Base-by-base conservation (phyloP, 2,888 invertebrate genomes). In the Hermodice carunculata region DNA sequence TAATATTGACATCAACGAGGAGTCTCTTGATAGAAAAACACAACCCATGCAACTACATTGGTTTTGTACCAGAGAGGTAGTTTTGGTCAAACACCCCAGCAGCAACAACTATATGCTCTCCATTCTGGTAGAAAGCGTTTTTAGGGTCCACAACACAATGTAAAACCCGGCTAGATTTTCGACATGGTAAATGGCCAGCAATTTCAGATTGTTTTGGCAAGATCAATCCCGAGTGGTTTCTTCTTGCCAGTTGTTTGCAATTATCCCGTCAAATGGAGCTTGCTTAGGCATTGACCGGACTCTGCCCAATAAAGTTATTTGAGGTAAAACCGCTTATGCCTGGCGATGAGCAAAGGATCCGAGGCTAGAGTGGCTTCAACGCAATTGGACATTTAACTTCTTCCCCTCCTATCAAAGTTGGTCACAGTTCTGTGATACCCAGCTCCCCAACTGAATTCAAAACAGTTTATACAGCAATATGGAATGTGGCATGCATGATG, bases 1-100 rank as follows among this genome's bases (percentile, higher is more conserved):
- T 29, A 51, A 51, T 29, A 26, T 11, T 28, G 28, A 51, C 51
- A 51, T 26, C 11, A 51, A 51, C 28, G 51, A 51, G 51, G 51
- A 51, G 29, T 26, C 51, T 19, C 8, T 51, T 14, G 51, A 51
- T 51, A 29, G 24, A 11, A 51, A 51, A 28, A 28, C 14, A 22
- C 14, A 22, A n/a, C n/a, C n/a, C n/a, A n/a, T n/a, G n/a, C n/a
- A n/a, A n/a, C n/a, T n/a, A n/a, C n/a, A n/a, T n/a, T n/a, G n/a
- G n/a, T n/a, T n/a, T n/a, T n/a, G n/a, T n/a, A n/a, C n/a, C n/a
- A n/a, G n/a, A n/a, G n/a, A n/a, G n/a, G n/a, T n/a, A n/a, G n/a
- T n/a, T n/a, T n/a, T n/a, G n/a, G n/a, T n/a, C n/a, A n/a, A n/a
- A n/a, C n/a, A n/a, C n/a, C n/a, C n/a, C n/a, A n/a, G n/a, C n/a